Base-by-base conservation (phyloP, 30 jellyfish, hydroid and myxozoan species). In the Aurelia sp. region DNA sequence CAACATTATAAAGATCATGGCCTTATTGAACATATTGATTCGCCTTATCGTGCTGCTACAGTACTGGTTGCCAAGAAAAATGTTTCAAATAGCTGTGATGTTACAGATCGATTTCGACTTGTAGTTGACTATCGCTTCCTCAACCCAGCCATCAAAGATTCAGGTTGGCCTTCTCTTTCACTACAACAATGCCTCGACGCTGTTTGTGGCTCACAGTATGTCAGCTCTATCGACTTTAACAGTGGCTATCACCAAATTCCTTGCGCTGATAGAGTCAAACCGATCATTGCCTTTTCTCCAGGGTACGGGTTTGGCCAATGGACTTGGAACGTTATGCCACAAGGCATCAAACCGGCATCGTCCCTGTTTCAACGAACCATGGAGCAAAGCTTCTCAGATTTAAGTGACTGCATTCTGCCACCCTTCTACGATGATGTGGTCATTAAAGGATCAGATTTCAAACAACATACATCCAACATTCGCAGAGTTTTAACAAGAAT, bases 21-120 rank as follows among this genome's bases (percentile, higher is more conserved):
- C 35, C 74, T 75, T 22, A 75, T 75, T 58, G 86, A 78, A 66
- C 89, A 37, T 20, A 66, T 78, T 11, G 81, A 60, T 66, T 78
- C 81, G 22, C 89, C 68, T 17, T 78, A 78, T 78, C 68, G 80
- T 62, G 89, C 89, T 78, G 89, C 89, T 33, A 78, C 89, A 16
- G 35, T 78, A 6, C 57, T 66, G 6, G 89, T 78, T 44, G 69
- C 44, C 11, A 78, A 62, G 81, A 78, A 78, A 62, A 78, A 78
- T 78, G 81, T 78, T 33, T 20, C 89, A 3, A 30, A 60, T 17
- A 78, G 79, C 69, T 13, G 50, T 27, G 62, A 44, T 66, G 80
- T 78, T 16, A 78, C 89, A 21, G 81, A 61, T 51, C 30, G 21
- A 4, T 78, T 19, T 18, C 68, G 81, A 1, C 16, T 78, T 12